These are phyloP conservation scores for Vannuccia rotundouncinata DNA, from an alignment of 2,888 invertebrate genomes.

Conservation along the genomic window DNA sequence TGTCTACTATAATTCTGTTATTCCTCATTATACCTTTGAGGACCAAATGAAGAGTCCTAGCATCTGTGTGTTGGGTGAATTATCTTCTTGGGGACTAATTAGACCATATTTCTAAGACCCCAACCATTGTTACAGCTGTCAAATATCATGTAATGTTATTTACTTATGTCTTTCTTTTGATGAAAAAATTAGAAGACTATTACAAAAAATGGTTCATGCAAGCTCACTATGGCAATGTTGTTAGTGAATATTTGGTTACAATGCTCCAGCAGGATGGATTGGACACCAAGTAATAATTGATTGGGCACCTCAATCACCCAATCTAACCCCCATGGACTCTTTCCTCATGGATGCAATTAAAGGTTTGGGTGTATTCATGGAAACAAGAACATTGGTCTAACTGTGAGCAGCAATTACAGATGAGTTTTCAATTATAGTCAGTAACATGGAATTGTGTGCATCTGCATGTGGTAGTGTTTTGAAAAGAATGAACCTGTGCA, in stretches of 20 bases:
- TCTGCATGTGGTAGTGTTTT: neutral
- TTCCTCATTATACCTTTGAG: no score
- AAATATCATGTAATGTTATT: no score
- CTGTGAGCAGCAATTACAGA: neutral
- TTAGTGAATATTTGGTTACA: neutral
- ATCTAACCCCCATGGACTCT: neutral
- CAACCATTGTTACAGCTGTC: no score
- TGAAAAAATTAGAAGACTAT: no score
- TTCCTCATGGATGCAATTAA: neutral
- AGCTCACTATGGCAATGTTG: no score
- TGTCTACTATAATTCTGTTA: no score
- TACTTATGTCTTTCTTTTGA: no score
- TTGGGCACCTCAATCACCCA: neutral
- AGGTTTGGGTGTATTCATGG: neutral
- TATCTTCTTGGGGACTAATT: no score
- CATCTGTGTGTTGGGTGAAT: no score
- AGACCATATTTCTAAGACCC: no score
- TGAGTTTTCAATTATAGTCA: neutral
- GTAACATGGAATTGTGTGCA: neutral
- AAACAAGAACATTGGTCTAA: neutral
- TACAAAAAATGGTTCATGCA: no score
- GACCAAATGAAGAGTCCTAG: no score
- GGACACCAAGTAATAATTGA: neutral
- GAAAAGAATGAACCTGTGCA: neutral
- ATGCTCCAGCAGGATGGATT: neutral